Evolutionary conservation across 2,888 invertebrate species (phyloP), one percentile per base, ranked within the genome.

Genomic region (Amiota mariae): DNA sequence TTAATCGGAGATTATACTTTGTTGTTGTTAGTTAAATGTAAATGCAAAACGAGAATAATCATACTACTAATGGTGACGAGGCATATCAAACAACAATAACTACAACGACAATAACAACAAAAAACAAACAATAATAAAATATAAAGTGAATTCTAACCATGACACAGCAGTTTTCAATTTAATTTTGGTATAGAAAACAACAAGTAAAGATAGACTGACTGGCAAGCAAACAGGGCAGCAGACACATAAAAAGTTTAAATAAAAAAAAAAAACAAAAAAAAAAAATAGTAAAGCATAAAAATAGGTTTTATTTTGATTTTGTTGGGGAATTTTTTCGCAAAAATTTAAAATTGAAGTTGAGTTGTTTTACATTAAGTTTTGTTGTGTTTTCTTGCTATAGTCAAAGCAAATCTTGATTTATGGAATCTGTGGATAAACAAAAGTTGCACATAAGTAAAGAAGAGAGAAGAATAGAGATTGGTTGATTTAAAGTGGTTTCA

Each of bases 111-210:
- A 59, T 20, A 59, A 11, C 15, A 57, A 57, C 15, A n/a, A 13
- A 11, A 61, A 61, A 20, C 20, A 4, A 61, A 36, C 13, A 61
- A 24, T 4, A 36, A 36, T 36, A 36, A 36, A 36, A 36, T 2
- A 11, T 15, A 59, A 78, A 81, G 80, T 76, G 77, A 82, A 76
- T 84, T 79, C 84, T 84, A 80, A 84, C 78, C 83, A 84, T 84
- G 83, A 84, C 85, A 57, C 11, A 73, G 79, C 83, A 82, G 9
- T 78, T 61, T 54, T 57, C 11, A 4, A 66, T n/a, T 2, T 9
- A 46, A 46, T 13, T 54, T 15, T 54, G 15, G 54, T 54, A 54
- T 54, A 54, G 8, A 54, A 15, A 59, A 18, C 46, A 49, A 66
- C 12, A 66, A 24, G 49, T 13, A 24, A 3, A 24, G 24, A 24